Percentiles rank a stretch among this genome's conserved stretches.
Conservation (phyloP, 1,140 invertebrate species). For the Gerris buenoi region DNA sequence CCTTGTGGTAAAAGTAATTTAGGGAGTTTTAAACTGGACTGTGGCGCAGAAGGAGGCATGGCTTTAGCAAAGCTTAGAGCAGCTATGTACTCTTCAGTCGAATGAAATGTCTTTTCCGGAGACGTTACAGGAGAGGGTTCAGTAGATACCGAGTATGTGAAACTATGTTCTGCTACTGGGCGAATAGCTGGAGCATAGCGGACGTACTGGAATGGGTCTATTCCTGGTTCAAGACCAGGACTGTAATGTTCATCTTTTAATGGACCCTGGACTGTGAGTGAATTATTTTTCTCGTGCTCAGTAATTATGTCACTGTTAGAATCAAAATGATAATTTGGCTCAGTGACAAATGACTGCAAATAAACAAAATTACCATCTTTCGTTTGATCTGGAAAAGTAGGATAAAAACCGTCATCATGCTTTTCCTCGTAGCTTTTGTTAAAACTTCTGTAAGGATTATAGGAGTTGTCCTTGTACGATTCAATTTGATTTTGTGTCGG, state of each 20-base stretch:
- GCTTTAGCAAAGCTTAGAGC: background rate
- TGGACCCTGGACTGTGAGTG: background rate
- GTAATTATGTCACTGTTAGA: too few species aligned
- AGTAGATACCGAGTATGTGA: background rate
- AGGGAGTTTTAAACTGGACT: too few species aligned
- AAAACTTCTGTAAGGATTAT: background rate
- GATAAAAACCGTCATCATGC: background rate
- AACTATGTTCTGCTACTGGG: background rate
- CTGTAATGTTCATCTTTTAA: background rate
- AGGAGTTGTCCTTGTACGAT: background rate
- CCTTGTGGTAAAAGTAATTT: too few species aligned
- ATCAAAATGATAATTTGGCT: too few species aligned
- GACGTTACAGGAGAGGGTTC: background rate
- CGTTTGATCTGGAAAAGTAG: background rate
- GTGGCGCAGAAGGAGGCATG: too few species aligned
- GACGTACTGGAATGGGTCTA: background rate
- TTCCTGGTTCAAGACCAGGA: background rate
- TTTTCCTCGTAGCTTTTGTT: background rate
- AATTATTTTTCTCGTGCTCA: too few species aligned
- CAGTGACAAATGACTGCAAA: too few species aligned
- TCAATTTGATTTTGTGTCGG: background rate
- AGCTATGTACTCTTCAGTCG: background rate
- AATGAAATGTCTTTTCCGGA: background rate
- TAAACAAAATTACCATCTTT: too few species aligned
- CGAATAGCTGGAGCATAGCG: background rate